Evolutionary conservation across 2,113 vertebrate species (phyloP).

Genomic region (Carlito syrichta): DNA sequence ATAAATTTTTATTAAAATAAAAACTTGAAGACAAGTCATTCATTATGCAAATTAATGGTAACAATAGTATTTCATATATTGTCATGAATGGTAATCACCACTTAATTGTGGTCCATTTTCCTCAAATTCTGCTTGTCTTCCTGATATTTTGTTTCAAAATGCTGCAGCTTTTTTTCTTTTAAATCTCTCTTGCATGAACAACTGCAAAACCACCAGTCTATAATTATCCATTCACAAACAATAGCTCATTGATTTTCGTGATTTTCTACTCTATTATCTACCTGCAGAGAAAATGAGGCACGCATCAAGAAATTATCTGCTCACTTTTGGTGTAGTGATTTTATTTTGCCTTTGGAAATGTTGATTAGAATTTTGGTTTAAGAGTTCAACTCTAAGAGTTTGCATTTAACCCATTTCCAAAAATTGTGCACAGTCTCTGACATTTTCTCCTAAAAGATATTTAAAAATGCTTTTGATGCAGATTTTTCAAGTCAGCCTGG

Average conservation of each 20-base stretch:
- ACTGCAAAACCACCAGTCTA: not conserved
- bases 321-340: not conserved
- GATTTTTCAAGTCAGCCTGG: no score
- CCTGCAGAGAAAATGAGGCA: slow-evolving; percentile 43
- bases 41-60: not conserved
- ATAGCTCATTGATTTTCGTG: slow-evolving; percentile 53
- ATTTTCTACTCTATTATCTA: slow-evolving; percentile 38
- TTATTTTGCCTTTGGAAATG: slow-evolving; percentile 17
- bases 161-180: not conserved
- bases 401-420: no score
- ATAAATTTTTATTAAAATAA: slow-evolving; percentile 22
- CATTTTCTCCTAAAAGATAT: not conserved
- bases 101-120: not conserved
- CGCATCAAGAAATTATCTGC: not conserved
- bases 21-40: not conserved
- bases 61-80: not conserved
- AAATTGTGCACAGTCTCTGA: no score
- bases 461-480: no score
- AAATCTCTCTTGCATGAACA: not conserved
- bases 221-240: slow-evolving; percentile 64
- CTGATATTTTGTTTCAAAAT: slow-evolving; percentile 22
- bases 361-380: not conserved
- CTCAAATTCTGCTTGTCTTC: not conserved
- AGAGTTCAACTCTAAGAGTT: not conserved
- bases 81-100: not conserved